Conservation (phyloP, 2,888 invertebrate genomes). For the Tanytarsus gracilentus region DNA sequence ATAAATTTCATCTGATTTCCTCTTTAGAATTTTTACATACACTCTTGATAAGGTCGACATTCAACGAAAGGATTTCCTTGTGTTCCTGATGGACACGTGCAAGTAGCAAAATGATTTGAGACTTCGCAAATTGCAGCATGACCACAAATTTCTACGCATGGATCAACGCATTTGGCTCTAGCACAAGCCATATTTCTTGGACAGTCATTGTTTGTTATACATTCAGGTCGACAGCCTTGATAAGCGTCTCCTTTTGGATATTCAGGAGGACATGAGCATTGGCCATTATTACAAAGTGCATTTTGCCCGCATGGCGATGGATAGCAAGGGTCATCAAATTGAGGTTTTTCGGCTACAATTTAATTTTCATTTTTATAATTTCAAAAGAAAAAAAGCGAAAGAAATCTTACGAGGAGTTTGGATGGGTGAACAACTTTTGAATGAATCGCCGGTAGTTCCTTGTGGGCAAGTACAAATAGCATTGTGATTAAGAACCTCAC, state of each 20-base stretch:
- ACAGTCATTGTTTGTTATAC: slow-evolving; percentile 60
- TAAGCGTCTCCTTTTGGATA: slow-evolving; percentile 62
- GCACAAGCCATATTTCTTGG: slow-evolving; percentile 57
- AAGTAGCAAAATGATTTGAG: slow-evolving; percentile 64
- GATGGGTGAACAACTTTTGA: slow-evolving; percentile 47
- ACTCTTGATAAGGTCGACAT: neutral
- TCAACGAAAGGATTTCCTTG: slow-evolving; percentile 50
- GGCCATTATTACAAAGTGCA: slow-evolving; percentile 55
- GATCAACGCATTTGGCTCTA: slow-evolving; percentile 60
- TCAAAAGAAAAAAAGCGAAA: slow-evolving; percentile 48
- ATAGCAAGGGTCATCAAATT: slow-evolving; percentile 48
- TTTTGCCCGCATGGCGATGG: slow-evolving; percentile 64
- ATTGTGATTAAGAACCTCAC: slow-evolving; percentile 66
- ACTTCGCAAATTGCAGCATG: slow-evolving; percentile 60
- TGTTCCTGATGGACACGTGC: slow-evolving; percentile 49
- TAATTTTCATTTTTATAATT: too few relatives aligned
- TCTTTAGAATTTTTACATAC: neutral
- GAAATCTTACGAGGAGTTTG: slow-evolving; percentile 35
- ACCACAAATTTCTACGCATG: slow-evolving; percentile 66
- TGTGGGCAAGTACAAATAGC: slow-evolving; percentile 54
- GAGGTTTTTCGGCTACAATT: slow-evolving; percentile 47
- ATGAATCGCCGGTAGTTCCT: slow-evolving; percentile 75
- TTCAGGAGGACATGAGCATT: slow-evolving; percentile 53
- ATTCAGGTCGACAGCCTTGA: slow-evolving; percentile 63
- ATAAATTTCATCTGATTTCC: slow-evolving; percentile 30